Evolutionary conservation across 2,797 vertebrate species (phyloP), one percentile per base, ranked within the genome.

Genomic region (Acipenser oxyrinchus): DNA sequence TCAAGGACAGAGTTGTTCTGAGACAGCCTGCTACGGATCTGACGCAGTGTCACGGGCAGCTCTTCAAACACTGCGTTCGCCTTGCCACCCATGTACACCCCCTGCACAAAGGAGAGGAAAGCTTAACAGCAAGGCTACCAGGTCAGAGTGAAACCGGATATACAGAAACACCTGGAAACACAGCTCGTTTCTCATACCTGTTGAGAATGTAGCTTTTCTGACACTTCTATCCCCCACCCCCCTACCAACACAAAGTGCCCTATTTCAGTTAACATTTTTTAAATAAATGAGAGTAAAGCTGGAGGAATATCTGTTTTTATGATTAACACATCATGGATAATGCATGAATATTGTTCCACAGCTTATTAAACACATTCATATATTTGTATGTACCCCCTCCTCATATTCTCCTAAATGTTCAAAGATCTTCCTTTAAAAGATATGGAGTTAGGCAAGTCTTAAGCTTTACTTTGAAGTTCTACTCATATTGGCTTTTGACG

Each of bases 51-150:
- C 62, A 98, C 96, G 0, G 96, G 92, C 8, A 99, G 90, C 63
- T 99, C 96, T 81, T 98, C 96, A 57, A 99, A 99, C 23, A 95
- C 95, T 0, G 92, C 89, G 70, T 99, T 99, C 69, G 96, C 96
- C 81, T 98, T 99, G 48, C 96, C 96, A 75, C 95, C 92, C 96
- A 99, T 98, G 70, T 98, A 98, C 52, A 99, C 90, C 76, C 95
- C 91, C 96, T 99, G 84, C 68, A 74, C 79, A 68, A 72, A 84
- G 0, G 76, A 70, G 1, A 68, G 1, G 65, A 66, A 51, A 69
- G 2, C 53, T 4, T 49, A 1, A 10, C 48, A n/a, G 9, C 15
- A 67, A 9, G 23, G 9, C 48, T 6, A 49, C 7, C 15, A 10
- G 37, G 15, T 23, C 9, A 10, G 15, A 6, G 10, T 10, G 6